phyloP scores from a whole-genome alignment of 2,113 vertebrate genomes.

The Elephas maximus region DNA sequence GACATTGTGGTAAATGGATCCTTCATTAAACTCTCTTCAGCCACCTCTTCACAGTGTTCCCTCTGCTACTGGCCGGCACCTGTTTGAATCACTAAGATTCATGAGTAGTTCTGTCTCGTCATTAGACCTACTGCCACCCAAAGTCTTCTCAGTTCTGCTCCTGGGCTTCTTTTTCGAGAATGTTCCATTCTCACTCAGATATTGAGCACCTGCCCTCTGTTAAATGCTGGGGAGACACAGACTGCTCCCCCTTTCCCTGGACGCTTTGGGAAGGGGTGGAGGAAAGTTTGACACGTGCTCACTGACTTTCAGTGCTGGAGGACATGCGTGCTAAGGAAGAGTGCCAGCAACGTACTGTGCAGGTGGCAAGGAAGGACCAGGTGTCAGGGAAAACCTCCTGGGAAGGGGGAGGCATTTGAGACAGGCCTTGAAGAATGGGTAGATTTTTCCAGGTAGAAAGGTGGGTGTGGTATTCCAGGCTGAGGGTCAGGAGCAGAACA shows the following conservation, averaged over 20 bases:
- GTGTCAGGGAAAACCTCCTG: not conserved
- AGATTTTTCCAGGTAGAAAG: not conserved
- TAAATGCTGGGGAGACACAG: not conserved
- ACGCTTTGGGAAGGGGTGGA: not conserved
- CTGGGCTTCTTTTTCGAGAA: not conserved
- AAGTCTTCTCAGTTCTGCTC: not conserved
- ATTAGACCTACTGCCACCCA: no score
- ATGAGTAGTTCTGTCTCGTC: not conserved
- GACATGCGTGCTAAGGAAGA: not conserved
- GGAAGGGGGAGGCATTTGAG: not conserved
- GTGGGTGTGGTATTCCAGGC: no score
- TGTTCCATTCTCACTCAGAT: not conserved
- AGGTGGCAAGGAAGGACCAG: not conserved
- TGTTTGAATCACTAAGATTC: not conserved
- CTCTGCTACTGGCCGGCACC: not conserved
- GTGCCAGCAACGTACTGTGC: rapidly evolving
- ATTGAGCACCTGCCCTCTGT: not conserved
- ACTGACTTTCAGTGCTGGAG: not conserved
- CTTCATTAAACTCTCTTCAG: not conserved
- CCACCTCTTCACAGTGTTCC: not conserved
- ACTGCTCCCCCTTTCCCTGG: not conserved
- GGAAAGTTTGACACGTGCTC: not conserved
- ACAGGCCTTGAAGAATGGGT: not conserved
- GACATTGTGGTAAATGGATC: not conserved
- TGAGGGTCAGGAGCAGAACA: not conserved